Evolutionary conservation across 2,888 invertebrate species (phyloP).

Genomic region (Sphaeridia pumilis): DNA sequence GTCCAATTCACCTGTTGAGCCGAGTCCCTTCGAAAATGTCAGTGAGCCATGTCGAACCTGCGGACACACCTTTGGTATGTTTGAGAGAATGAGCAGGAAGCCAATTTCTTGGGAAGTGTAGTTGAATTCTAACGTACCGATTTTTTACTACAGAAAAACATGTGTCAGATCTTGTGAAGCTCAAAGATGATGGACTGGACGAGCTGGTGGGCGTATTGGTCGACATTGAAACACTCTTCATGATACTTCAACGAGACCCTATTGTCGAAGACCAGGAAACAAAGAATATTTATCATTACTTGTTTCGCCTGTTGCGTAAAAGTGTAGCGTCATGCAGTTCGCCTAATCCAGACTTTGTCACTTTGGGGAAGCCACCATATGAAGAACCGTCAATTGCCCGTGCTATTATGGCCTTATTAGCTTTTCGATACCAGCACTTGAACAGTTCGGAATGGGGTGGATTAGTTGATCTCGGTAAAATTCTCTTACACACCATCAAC

Average conservation of each 20-base stretch:
- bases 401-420: constrained; percentile 29
- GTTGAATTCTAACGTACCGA: no score
- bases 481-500: constrained; percentile 29
- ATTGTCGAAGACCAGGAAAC: constrained; percentile 68
- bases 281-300: constrained; percentile 78
- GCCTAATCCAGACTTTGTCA: constrained; percentile 27
- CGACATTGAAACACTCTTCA: constrained; percentile 87
- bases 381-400: constrained; percentile 25
- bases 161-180: constrained; percentile 64
- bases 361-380: constrained; percentile 27
- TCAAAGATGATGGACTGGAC: constrained; percentile 70
- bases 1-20: constrained; percentile 48
- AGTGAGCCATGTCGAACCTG: constrained; percentile 77
- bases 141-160: constrained; percentile 59
- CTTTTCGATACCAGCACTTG: constrained; percentile 31
- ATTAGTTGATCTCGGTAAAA: constrained; percentile 30
- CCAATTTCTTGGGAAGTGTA: no score
- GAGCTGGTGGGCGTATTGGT: constrained; percentile 78
- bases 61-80: constrained; percentile 59
- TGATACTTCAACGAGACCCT: constrained; percentile 73
- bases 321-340: constrained; percentile 29
- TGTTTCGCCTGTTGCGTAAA: constrained; percentile 47
- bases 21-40: constrained; percentile 54
- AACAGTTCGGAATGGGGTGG: constrained; percentile 25
- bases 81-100: no score